Evolutionary conservation across 2,888 invertebrate genomes (phyloP), one percentile per base, ranked within the genome.

Genomic region (Callinectes sapidus): DNA sequence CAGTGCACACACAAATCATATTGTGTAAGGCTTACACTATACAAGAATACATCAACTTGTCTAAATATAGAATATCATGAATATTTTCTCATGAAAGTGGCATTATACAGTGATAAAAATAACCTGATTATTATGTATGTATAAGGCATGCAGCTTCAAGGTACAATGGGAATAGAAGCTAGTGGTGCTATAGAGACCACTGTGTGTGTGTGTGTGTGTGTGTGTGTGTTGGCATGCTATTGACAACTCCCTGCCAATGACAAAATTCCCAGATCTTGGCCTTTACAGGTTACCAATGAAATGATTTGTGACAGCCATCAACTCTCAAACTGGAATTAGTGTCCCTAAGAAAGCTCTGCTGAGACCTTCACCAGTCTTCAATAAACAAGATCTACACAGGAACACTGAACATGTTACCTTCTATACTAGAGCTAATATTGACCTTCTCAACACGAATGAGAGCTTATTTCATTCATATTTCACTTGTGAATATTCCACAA

Each of bases 121-220:
- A 77, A 77, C 71, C 71, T 77, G 28, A 77, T 23, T 77, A 77
- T 77, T 61, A 61, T 61, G 61, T 77, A 13, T 77, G 71, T 28
- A 28, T 77, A 77, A 77, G 71, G 71, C 71, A 77, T 77, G 71
- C 71, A 77, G 71, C 71, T 23, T 71, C 71, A 71, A 71, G 71
- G 28, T 77, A 77, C 71, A 77, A 28, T 13, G 28, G 71, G 32
- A 28, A 28, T 77, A 23, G 28, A 77, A 77, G 71, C 28, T 77
- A 14, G 71, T 77, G 71, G 71, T 77, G 71, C 28, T 28, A 77
- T 77, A 77, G 3, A 77, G 71, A 77, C 28, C n/a, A 32, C 8
- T 13, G 23, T 61, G 61, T 61, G 61, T 61, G 61, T 61, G 71
- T 77, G 71, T 28, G 28, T 71, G 71, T 28, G 71, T 71, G 71